Evolutionary conservation across 2,797 vertebrate genomes (phyloP).

Genomic region (Cyprinella venusta): DNA sequence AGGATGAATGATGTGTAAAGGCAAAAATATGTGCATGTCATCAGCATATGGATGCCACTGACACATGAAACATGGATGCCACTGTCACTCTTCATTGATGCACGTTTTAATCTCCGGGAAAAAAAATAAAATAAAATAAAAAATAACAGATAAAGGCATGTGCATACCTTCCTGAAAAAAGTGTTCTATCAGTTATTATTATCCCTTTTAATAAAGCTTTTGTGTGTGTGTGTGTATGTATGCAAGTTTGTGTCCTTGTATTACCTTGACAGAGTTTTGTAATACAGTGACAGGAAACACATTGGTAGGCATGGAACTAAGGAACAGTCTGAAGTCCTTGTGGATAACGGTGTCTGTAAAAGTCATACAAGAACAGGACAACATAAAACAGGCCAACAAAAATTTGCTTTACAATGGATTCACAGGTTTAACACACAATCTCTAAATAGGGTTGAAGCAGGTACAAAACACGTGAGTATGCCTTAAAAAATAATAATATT

Average conservation of each 20-base stretch:
- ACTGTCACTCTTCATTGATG: slow-evolving; percentile 6
- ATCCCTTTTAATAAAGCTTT: neutral
- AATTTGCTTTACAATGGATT: neutral
- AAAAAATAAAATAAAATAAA: neutral
- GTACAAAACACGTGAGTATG: neutral
- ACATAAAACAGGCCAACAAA: slow-evolving; percentile 9
- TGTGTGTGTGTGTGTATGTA: neutral
- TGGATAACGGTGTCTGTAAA: slow-evolving; percentile 76
- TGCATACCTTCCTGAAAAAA: neutral
- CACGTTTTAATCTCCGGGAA: neutral
- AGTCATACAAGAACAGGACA: slow-evolving; percentile 12
- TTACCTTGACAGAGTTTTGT: slow-evolving; percentile 88
- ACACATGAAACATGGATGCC: neutral
- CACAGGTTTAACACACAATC: neutral
- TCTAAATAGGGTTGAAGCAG: neutral
- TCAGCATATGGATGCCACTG: neutral
- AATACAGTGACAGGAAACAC: slow-evolving; percentile 86
- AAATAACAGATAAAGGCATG: neutral
- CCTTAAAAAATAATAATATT: neutral
- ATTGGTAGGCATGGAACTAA: slow-evolving; percentile 86
- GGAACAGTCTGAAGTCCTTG: slow-evolving; percentile 83
- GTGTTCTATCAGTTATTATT: neutral
- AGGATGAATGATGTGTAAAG: slow-evolving; percentile 14
- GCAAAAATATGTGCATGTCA: slow-evolving; percentile 35
- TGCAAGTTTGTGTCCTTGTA: neutral